These are phyloP conservation scores for Stictonetta naevosa DNA, from an alignment of 2,113 vertebrate species.

Conservation along the genomic window DNA sequence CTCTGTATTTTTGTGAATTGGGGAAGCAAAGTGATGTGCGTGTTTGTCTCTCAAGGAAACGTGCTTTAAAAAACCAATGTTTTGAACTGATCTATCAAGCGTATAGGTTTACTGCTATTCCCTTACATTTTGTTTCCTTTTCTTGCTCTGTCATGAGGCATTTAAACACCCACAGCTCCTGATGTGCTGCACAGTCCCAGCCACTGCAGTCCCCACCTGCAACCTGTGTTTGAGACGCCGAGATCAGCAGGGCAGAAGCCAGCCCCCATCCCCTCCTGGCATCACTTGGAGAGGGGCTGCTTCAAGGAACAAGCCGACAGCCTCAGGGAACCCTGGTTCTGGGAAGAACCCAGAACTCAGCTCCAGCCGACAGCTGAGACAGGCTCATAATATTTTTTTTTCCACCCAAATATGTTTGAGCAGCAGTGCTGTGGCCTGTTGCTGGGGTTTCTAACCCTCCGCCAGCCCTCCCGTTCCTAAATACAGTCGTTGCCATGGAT, in stretches of 20 bases:
- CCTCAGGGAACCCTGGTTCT: background rate
- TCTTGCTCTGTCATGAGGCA: background rate
- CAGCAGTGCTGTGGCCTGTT: slow-evolving; percentile 12
- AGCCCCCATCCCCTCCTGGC: background rate
- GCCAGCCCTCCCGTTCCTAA: background rate
- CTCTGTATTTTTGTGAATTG: background rate
- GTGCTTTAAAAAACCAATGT: background rate
- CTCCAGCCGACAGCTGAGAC: background rate
- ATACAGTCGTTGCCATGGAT: slow-evolving; percentile 54
- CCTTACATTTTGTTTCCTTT: accelerated
- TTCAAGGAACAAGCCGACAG: background rate
- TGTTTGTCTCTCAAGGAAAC: background rate
- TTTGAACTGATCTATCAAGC: accelerated
- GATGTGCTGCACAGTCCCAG: background rate
- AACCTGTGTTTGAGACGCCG: background rate
- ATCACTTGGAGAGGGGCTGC: background rate
- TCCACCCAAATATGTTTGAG: background rate
- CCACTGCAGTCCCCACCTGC: background rate
- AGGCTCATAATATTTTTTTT: background rate
- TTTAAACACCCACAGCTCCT: background rate
- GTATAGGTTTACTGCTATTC: accelerated
- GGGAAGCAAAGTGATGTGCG: background rate
- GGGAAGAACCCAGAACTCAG: background rate
- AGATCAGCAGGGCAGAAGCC: background rate
- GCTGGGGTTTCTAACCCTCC: slow-evolving; percentile 4